Evolutionary conservation across 2,888 invertebrate species (phyloP).

Genomic region (Trachelus troglodyta): DNA sequence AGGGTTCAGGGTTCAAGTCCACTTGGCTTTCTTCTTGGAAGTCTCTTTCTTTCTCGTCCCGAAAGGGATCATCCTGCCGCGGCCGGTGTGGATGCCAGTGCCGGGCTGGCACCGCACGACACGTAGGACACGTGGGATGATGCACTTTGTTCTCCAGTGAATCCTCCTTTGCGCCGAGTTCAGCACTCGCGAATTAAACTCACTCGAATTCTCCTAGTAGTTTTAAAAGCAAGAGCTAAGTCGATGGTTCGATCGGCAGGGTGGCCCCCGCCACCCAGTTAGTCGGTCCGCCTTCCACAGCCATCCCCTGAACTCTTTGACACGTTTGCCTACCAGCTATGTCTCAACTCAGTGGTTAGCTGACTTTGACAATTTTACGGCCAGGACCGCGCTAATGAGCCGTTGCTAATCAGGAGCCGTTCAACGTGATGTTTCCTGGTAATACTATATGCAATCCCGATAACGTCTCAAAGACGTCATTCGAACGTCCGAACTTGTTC

Average conservation of each 20-base stretch:
- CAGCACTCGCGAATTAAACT: neutral
- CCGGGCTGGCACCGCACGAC: neutral
- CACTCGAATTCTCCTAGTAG: neutral
- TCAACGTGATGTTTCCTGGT: neutral
- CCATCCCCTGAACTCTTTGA: constrained; percentile 37
- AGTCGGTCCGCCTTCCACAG: constrained; percentile 24
- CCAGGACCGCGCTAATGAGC: constrained; percentile 40
- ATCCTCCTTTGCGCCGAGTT: neutral
- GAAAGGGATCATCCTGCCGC: neutral
- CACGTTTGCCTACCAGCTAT: constrained; percentile 59
- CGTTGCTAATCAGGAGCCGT: constrained; percentile 33
- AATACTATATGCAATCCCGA: neutral
- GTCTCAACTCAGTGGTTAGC: constrained; percentile 27
- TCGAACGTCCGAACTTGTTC: neutral
- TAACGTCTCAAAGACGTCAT: neutral
- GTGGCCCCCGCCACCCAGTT: constrained; percentile 3
- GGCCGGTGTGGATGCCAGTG: neutral
- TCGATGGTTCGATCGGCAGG: neutral
- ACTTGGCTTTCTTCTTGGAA: constrained; percentile 52
- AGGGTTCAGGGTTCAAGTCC: constrained; percentile 50
- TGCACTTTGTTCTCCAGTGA: neutral
- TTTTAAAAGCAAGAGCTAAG: neutral
- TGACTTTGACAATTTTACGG: constrained; percentile 24
- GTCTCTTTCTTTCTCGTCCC: neutral
- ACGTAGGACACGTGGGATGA: neutral